Conservation (phyloP, 2,888 invertebrate genomes). For the Lasioglossum leucozonium region DNA sequence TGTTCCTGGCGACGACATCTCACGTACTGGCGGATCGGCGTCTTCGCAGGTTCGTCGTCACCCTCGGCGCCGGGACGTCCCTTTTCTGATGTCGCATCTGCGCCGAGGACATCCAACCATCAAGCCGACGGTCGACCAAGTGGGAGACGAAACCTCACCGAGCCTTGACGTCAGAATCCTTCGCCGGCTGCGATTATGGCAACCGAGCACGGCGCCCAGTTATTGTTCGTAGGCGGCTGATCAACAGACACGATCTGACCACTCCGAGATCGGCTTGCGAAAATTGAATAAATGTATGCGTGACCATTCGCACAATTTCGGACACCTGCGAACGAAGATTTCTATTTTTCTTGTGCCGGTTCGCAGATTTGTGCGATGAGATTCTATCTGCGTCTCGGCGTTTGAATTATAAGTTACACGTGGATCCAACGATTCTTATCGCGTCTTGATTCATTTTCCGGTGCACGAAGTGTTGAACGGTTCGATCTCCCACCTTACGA, state of each 20-base stretch:
- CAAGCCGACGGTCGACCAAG: constrained; percentile 33
- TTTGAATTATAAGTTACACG: background rate
- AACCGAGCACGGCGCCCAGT: background rate
- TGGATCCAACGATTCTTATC: background rate
- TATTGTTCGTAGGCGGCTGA: background rate
- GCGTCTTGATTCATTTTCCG: background rate
- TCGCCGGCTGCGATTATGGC: constrained; percentile 22
- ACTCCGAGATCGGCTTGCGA: background rate
- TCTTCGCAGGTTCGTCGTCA: constrained; percentile 48
- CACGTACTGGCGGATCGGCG: constrained; percentile 68
- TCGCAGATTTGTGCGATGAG: background rate
- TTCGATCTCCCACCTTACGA: no score
- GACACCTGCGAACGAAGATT: background rate
- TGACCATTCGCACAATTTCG: background rate
- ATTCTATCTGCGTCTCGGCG: background rate
- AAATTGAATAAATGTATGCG: background rate
- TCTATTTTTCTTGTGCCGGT: background rate
- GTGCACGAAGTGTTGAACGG: background rate
- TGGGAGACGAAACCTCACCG: constrained; percentile 56
- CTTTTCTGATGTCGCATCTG: constrained; percentile 69
- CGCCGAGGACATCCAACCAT: constrained; percentile 67
- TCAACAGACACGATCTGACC: background rate
- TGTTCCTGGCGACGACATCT: constrained; percentile 64
- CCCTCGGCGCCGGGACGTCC: constrained; percentile 48
- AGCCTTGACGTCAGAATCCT: constrained; percentile 55